Evolutionary conservation across 2,113 vertebrate genomes (phyloP), one percentile per base, ranked within the genome.

Genomic region (Illadopsis cleaveri): DNA sequence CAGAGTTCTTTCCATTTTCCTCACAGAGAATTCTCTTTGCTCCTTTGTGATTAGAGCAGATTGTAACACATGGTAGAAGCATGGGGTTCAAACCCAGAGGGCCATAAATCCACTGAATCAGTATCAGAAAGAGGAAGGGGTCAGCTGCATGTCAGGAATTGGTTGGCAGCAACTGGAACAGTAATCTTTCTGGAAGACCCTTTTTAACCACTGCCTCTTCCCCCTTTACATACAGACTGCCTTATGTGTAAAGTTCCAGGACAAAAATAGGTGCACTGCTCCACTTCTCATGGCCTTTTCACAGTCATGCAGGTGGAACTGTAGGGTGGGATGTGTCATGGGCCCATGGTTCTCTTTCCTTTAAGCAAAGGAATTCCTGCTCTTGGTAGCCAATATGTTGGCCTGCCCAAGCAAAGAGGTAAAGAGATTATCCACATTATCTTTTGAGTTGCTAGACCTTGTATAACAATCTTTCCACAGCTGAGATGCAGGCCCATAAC

Each of bases 211-310:
- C 31, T 66, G 45, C 15, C 65, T 78, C 65, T 44, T 16, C 13
- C 12, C 5, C 8, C 13, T 77, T 14, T 75, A 37, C 7, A 2
- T 47, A 30, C 13, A 47, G 42, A 58, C 11, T 75, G 19, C 14
- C 47, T 75, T 58, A 58, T 3, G 5, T 60, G 65, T 31, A 51
- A 21, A 61, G 27, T 48, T 73, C 27, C 12, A 86, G 12, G 18
- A 38, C n/a, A 12, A 69, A 68, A 27, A 47, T 1, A 53, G 31
- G 15, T 78, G 12, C 22, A 68, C 12, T 0, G 0, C 33, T 6
- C 11, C 7, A 47, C 25, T 69, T 79, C 37, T 64, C 17, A 42
- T 35, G 38, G 20, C 13, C 8, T 73, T 25, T 62, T 30, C 53
- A 53, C 27, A 64, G n/a, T 64, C 38, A n/a, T 1, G 2, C 6